These are phyloP conservation scores for Haliclona indistincta DNA, from an alignment of 37 sponge, comb jelly and placozoan genomes.

Conservation along the genomic window DNA sequence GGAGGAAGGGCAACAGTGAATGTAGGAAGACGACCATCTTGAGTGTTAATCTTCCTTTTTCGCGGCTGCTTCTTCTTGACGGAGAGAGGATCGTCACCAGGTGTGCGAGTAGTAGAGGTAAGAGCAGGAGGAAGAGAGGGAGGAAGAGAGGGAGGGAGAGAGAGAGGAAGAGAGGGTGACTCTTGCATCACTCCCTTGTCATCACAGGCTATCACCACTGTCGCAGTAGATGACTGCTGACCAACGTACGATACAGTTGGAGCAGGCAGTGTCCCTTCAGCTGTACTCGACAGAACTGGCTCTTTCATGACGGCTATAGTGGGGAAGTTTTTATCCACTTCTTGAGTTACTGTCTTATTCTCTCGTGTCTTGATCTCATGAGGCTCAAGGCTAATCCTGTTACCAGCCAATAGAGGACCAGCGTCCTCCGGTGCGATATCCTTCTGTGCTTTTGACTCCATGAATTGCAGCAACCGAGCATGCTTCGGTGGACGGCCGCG, in stretches of 20 bases:
- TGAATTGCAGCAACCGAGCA: background rate
- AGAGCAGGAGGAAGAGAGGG: background rate
- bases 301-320: background rate
- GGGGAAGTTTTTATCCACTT: background rate
- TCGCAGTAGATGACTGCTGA: background rate
- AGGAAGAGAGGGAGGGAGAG: background rate
- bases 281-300: too few species aligned
- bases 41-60: background rate
- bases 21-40: background rate
- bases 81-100: background rate
- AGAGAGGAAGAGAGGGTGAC: background rate
- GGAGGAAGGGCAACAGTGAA: background rate
- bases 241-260: background rate
- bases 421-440: background rate
- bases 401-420: background rate
- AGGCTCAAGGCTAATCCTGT: conserved; percentile 5
- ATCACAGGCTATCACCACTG: background rate
- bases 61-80: background rate
- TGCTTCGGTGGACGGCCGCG: conserved; percentile 1
- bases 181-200: too few species aligned
- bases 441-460: background rate
- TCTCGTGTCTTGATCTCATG: conserved; percentile 1
- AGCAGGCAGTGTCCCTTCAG: too few species aligned
- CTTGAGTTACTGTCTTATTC: background rate
- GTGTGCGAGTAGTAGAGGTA: background rate